Conservation (phyloP, 2,888 invertebrate species). For the Phasia obesa region DNA sequence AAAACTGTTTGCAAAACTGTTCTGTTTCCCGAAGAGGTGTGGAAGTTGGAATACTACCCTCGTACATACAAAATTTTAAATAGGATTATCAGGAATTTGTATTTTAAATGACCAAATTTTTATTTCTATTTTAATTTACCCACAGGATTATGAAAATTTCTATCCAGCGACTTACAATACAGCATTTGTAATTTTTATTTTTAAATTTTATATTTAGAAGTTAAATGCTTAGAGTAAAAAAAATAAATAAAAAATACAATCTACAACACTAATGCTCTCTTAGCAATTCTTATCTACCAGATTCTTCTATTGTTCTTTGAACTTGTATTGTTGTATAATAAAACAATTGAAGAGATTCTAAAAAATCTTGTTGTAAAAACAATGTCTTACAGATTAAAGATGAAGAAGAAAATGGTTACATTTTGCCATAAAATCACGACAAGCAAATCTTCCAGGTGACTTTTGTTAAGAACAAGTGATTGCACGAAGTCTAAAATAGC, state of each 20-base stretch:
- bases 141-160: too few relatives aligned
- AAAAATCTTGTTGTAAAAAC: slow-evolving; percentile 18
- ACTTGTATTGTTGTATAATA: slow-evolving; percentile 36
- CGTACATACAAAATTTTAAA: too few relatives aligned
- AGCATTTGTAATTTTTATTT: slow-evolving; percentile 25
- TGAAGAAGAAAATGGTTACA: slow-evolving; percentile 46
- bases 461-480: slow-evolving; percentile 21
- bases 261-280: slow-evolving; percentile 7
- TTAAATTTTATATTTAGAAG: neutral
- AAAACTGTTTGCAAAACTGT: too few relatives aligned
- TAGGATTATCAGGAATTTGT: too few relatives aligned
- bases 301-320: slow-evolving; percentile 1
- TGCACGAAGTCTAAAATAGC: neutral
- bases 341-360: slow-evolving; percentile 26
- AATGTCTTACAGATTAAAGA: slow-evolving; percentile 51
- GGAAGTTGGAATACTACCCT: too few relatives aligned
- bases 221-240: slow-evolving; percentile 12
- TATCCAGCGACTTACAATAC: slow-evolving; percentile 49
- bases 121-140: too few relatives aligned
- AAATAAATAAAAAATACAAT: slow-evolving; percentile 17
- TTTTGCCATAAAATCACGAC: slow-evolving; percentile 23
- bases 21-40: too few relatives aligned
- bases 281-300: neutral
- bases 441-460: slow-evolving; percentile 43
- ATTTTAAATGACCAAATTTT: too few relatives aligned